Evolutionary conservation across 2,797 vertebrate genomes (phyloP).

Genomic region (Enteromius fasciolatus): DNA sequence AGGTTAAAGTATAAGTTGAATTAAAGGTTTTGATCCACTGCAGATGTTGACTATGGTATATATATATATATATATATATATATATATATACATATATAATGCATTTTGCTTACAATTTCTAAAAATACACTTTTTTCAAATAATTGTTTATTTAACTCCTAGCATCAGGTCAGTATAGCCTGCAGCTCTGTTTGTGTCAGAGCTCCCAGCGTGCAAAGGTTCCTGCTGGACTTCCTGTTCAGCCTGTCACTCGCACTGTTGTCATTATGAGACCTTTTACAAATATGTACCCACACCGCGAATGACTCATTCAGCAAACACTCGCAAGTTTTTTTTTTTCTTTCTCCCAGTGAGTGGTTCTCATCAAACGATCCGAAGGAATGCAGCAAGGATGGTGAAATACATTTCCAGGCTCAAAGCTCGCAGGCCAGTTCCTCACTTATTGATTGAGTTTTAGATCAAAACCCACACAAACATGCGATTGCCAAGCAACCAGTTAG

Average conservation of each 20-base stretch:
- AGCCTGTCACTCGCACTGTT: conserved; percentile 53
- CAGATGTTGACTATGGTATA: too few species aligned
- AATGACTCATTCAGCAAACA: conserved; percentile 67
- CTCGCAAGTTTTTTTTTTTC: conserved; percentile 39
- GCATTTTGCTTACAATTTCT: background rate
- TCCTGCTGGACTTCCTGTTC: conserved; percentile 65
- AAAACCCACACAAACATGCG: conserved; percentile 55
- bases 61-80: too few species aligned
- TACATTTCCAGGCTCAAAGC: conserved; percentile 48
- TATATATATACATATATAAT: background rate
- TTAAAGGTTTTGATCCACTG: too few species aligned
- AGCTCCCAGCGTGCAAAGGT: conserved; percentile 41
- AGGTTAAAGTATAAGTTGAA: too few species aligned
- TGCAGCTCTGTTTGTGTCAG: conserved; percentile 24
- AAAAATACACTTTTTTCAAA: background rate
- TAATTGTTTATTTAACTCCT: background rate
- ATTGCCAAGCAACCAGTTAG: conserved; percentile 52
- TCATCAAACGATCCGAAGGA: conserved; percentile 63
- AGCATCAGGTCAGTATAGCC: background rate
- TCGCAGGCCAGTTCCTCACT: conserved; percentile 37
- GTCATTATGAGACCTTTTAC: conserved; percentile 61
- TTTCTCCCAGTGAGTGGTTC: conserved; percentile 48
- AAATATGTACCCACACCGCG: conserved; percentile 61
- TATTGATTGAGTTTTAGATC: conserved; percentile 52
- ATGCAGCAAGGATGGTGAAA: conserved; percentile 61